Conservation (phyloP, 2,797 vertebrate species). For the Linurgus olivaceus region DNA sequence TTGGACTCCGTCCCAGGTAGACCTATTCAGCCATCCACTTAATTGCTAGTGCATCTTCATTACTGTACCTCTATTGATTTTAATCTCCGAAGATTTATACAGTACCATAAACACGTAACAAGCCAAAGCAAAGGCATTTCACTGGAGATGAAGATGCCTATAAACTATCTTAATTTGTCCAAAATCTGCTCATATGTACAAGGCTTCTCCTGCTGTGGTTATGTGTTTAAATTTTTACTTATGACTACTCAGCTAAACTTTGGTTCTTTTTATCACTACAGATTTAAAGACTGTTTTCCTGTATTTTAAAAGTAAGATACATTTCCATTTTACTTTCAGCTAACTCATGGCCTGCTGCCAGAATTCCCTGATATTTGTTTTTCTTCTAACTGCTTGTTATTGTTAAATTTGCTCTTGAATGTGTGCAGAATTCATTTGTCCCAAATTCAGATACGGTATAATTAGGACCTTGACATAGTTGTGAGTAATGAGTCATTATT, state of each 20-base stretch:
- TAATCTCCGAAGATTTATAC: conserved; percentile 49
- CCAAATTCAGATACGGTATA: background rate
- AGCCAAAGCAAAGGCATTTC: conserved; percentile 20
- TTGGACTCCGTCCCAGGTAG: conserved; percentile 47
- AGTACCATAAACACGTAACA: background rate
- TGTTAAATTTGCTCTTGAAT: background rate
- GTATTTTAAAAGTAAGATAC: background rate
- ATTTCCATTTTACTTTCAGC: background rate
- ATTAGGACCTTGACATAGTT: background rate
- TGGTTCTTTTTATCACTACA: background rate
- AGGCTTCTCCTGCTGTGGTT: background rate
- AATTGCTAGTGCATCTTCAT: conserved; percentile 59
- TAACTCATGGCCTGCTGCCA: background rate
- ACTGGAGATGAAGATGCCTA: background rate
- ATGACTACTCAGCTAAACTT: background rate
- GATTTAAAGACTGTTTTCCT: background rate
- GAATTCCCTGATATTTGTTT: background rate
- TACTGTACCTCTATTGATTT: conserved; percentile 54
- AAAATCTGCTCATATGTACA: background rate
- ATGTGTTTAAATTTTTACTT: background rate
- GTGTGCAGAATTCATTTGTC: background rate
- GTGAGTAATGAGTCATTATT: background rate
- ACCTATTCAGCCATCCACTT: conserved; percentile 17
- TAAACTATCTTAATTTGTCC: conserved; percentile 23
- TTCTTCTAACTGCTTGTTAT: background rate